phyloP scores from a whole-genome alignment of 2,797 vertebrate genomes.

The Salmo trutta region DNA sequence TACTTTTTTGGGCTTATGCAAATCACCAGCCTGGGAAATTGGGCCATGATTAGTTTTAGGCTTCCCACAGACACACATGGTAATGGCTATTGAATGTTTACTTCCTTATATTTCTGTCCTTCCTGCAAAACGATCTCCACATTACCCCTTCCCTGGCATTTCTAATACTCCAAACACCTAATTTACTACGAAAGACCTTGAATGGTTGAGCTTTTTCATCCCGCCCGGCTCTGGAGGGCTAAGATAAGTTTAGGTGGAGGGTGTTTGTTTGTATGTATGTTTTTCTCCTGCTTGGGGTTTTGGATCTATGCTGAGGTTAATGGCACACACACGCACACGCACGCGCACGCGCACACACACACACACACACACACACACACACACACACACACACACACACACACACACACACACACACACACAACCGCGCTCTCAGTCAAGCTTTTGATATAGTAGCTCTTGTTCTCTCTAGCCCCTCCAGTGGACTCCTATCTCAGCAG shows the following conservation, averaged over 20 bases:
- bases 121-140: conserved; percentile 71
- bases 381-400: conserved; percentile 27
- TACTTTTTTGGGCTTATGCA: background rate
- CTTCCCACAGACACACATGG: background rate
- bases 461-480: conserved; percentile 24
- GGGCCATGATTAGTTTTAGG: conserved; percentile 1
- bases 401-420: conserved; percentile 37
- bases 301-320: conserved; percentile 50
- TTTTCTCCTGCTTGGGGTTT: conserved; percentile 54
- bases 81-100: conserved; percentile 36
- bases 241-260: conserved; percentile 74
- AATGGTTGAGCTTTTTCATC: conserved; percentile 73
- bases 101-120: conserved; percentile 45
- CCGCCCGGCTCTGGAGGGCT: conserved; percentile 69
- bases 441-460: conserved; percentile 45
- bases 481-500: conserved; percentile 28
- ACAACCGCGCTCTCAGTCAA: background rate
- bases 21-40: conserved; percentile 4
- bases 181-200: conserved; percentile 73
- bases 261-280: conserved; percentile 67
- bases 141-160: conserved; percentile 67
- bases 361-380: conserved; percentile 30
- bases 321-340: conserved; percentile 35
- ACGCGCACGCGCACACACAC: conserved; percentile 38
- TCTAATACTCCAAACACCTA: conserved; percentile 73